These are phyloP conservation scores for Micrastur ruficollis DNA, from an alignment of 2,797 vertebrate species.

Conservation along the genomic window DNA sequence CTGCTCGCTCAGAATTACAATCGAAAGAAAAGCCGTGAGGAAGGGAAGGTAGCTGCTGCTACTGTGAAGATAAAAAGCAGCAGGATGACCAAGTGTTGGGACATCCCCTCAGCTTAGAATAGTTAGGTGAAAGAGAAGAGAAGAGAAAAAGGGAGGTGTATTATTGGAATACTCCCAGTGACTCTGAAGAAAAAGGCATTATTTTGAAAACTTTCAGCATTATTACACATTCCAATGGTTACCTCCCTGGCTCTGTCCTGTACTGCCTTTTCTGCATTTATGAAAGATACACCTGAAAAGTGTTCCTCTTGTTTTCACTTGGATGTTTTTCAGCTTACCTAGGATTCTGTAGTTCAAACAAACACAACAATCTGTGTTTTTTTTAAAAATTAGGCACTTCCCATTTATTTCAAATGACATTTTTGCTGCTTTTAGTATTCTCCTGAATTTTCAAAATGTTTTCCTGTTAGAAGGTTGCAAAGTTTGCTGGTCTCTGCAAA, in stretches of 20 bases:
- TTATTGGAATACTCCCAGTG: background rate
- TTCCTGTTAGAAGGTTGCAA: background rate
- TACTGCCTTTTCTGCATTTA: background rate
- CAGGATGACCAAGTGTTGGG: background rate
- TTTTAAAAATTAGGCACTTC: background rate
- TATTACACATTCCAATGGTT: background rate
- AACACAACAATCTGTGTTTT: background rate
- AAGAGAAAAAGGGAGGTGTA: accelerated
- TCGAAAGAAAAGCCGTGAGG: background rate
- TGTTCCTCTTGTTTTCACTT: background rate
- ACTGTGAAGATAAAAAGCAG: background rate
- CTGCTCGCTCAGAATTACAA: background rate
- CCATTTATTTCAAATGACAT: constrained; percentile 30
- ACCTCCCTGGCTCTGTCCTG: background rate
- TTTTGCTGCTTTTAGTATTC: constrained; percentile 44
- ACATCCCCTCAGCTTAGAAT: background rate
- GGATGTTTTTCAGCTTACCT: background rate
- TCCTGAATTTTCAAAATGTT: background rate
- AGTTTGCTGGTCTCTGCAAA: constrained; percentile 33
- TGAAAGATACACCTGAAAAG: background rate
- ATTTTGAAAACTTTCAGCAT: background rate
- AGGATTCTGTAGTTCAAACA: background rate
- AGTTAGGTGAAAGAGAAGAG: background rate
- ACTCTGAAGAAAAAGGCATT: background rate
- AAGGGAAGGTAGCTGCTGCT: background rate